These are phyloP conservation scores for Leptoteleia sp. DNA, from an alignment of 1,140 invertebrate species.

Conservation along the genomic window DNA sequence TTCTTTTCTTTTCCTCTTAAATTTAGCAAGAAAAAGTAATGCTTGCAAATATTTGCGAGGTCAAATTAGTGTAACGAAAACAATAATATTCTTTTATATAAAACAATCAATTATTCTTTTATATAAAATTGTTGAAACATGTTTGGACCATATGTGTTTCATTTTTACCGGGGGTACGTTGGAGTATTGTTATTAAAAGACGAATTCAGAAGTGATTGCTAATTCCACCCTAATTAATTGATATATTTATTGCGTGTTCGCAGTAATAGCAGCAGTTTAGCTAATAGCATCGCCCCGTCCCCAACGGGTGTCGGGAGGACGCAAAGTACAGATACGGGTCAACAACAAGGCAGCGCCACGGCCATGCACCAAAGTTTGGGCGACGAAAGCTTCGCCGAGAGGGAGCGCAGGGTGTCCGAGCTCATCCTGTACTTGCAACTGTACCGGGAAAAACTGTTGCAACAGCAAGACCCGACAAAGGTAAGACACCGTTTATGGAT, in stretches of 20 bases:
- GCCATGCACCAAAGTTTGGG: slow-evolving; percentile 86
- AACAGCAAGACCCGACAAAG: slow-evolving; percentile 82
- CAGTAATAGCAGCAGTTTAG: slow-evolving; percentile 77
- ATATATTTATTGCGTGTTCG: slow-evolving; percentile 64
- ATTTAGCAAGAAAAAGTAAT: too few species aligned
- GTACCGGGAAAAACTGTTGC: slow-evolving; percentile 88
- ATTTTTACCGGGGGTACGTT: too few species aligned
- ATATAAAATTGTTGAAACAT: too few species aligned
- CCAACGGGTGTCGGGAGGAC: slow-evolving; percentile 73
- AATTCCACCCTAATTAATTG: too few species aligned
- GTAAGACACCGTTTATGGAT: slow-evolving; percentile 56
- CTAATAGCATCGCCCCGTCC: slow-evolving; percentile 77
- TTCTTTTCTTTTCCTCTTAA: too few species aligned
- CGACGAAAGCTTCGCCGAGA: slow-evolving; percentile 87
- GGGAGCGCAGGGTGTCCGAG: slow-evolving; percentile 89
- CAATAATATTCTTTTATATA: too few species aligned
- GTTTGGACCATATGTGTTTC: too few species aligned
- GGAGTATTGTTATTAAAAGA: too few species aligned
- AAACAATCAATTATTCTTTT: too few species aligned
- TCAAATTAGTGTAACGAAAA: too few species aligned
- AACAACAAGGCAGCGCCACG: slow-evolving; percentile 82
- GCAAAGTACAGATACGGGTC: slow-evolving; percentile 73
- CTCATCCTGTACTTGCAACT: slow-evolving; percentile 91
- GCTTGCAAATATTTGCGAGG: too few species aligned
- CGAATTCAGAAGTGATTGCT: too few species aligned